These are phyloP conservation scores for Stenurella melanura DNA, from an alignment of 2,888 invertebrate species.

Conservation along the genomic window DNA sequence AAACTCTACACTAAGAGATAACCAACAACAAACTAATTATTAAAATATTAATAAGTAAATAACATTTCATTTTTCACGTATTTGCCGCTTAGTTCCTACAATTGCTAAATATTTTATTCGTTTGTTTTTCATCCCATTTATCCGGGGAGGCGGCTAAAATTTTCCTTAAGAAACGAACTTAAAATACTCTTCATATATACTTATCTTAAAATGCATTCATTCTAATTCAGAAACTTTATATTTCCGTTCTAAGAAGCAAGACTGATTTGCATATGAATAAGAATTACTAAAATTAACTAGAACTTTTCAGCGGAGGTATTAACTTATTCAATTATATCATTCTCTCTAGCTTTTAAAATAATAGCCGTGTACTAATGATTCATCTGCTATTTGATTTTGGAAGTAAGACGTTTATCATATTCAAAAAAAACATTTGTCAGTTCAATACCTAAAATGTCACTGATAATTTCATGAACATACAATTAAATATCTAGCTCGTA, in stretches of 20 bases:
- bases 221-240: constrained; percentile 42
- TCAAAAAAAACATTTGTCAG: too few species aligned
- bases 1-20: too few species aligned
- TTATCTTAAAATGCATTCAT: constrained; percentile 34
- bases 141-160: background rate
- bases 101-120: background rate
- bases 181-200: constrained; percentile 36
- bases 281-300: constrained; percentile 39
- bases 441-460: too few species aligned
- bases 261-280: constrained; percentile 47
- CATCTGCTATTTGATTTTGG: background rate
- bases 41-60: background rate
- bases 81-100: background rate
- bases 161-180: constrained; percentile 15
- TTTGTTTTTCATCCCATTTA: background rate
- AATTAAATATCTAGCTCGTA: too few species aligned
- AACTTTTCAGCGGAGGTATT: constrained; percentile 29
- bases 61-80: background rate
- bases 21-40: too few species aligned
- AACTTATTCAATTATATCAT: constrained; percentile 23
- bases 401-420: too few species aligned
- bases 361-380: background rate
- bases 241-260: constrained; percentile 40
- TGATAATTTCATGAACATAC: too few species aligned
- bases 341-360: constrained; percentile 4